Base-by-base conservation (phyloP, 2,888 invertebrate species). In the Dynastes hyllus region DNA sequence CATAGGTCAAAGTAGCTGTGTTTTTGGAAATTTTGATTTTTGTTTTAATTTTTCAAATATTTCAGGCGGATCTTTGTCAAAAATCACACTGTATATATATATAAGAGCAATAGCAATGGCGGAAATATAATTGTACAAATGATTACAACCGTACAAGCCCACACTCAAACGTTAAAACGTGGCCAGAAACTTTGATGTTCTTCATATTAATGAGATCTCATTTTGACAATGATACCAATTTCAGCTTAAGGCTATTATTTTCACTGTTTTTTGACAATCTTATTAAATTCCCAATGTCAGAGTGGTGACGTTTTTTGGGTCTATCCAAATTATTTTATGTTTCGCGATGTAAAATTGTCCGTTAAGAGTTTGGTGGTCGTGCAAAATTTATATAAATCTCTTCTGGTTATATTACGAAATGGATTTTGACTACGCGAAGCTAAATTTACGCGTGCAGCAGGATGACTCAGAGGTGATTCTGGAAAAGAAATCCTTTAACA, bases 401-500 rank as follows among this genome's bases (percentile, higher is more conserved):
- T 58, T 45, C 22, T 16, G 6, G 11, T 32, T 13, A 32, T 6
- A 0, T 11, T 3, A 40, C 32, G 32, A 40, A 65, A 65, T 65
- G 65, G 37, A 65, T 58, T 22, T 22, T n/a, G 22, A 58, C 0
- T 37, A 11, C 37, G 1, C 1, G 9, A 65, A 65, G 37, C 16
- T 16, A 45, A 67, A 67, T 45, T 27, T 32, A 5, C 9, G 4
- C 0, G n/a, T 29, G 22, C 5, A n/a, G 1, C 16, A 16, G 2
- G 2, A 4, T 4, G 8, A n/a, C 0, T 50, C 50, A 11, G 71
- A 53, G 11, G 2, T 73, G 2, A 2, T 73, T n/a, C 5, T 58
- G 40, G 58, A 58, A 22, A 37, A 13, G 16, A 73, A 73, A 58
- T 73, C 73, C 0, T 73, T 73, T 27, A 58, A 55, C 58, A 61